Base-by-base conservation (phyloP, 1,140 invertebrate species). In the Sesamia nonagrioides region DNA sequence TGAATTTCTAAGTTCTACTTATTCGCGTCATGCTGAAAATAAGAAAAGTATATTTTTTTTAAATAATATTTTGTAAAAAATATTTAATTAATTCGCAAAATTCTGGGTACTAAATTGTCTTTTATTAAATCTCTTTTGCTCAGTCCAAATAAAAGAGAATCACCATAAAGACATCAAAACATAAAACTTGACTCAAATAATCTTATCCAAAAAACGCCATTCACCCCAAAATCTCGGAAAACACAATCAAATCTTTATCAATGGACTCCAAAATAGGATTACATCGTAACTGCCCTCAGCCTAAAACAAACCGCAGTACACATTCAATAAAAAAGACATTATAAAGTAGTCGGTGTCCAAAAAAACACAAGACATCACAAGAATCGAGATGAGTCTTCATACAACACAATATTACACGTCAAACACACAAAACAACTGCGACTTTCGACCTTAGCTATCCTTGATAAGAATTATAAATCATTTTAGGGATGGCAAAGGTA, bases 281-380 rank as follows among this genome's bases (percentile, higher is more conserved):
- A 75, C 58, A 63, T n/a, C 45, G 66, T 69, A 69, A 50, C 56
- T 45, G 50, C 37, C 33, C 58, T 48, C 21, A 5, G 58, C 40
- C 73, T 61, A 75, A 75, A 75, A 75, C 73, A 75, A 48, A 75
- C 73, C 73, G 58, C 58, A 63, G 15, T 21, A 58, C 21, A 27
- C 58, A 63, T 75, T 68, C 48, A 91, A 90, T 89, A 92, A 92
- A 90, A 90, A 90, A 88, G 81, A 90, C 87, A 90, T 90, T 90
- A 91, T 86, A 83, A 87, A 86, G 89, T 91, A 91, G 89, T 87
- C 87, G 81, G 79, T 87, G 72, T 82, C 78, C 81, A 83, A 87
- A 88, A n/a, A 91, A 89, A 85, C 85, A 82, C 45, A 77, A 54
- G 74, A 35, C 48, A 54, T 66, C 69, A 17, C 66, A 80, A 80